These are phyloP conservation scores for Pyrocephalus nanus DNA, from an alignment of 2,797 vertebrate genomes.

Conservation along the genomic window DNA sequence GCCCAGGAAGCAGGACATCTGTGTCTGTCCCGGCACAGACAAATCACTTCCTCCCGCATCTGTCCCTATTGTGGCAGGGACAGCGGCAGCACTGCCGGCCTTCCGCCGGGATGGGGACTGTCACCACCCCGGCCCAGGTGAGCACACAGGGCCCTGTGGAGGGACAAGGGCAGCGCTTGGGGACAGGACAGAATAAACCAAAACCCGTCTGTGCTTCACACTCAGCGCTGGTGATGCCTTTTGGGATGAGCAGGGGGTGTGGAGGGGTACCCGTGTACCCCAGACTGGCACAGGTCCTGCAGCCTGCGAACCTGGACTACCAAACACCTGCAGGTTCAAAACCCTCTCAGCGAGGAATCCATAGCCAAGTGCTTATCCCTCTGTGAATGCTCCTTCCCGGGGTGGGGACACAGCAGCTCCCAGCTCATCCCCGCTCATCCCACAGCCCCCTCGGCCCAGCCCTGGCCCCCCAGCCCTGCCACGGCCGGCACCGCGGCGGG, in stretches of 20 bases:
- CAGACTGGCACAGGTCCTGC: neutral
- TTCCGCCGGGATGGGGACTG: neutral
- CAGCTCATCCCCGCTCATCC: rapidly evolving
- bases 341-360: neutral
- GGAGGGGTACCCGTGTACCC: neutral
- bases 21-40: neutral
- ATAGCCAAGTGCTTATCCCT: rapidly evolving
- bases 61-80: neutral
- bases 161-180: neutral
- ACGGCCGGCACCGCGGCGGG: neutral
- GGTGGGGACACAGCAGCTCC: neutral
- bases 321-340: neutral
- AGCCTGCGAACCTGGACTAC: neutral
- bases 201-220: neutral
- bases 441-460: rapidly evolving
- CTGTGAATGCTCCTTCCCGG: neutral
- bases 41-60: constrained; percentile 54
- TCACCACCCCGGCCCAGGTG: neutral
- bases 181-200: neutral
- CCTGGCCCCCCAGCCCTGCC: neutral
- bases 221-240: neutral
- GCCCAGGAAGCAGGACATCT: constrained; percentile 27
- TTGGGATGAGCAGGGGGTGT: rapidly evolving
- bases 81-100: neutral
- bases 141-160: neutral